A percentile compares a stretch with the other conserved stretches of the same genome.
Evolutionary conservation across 2,888 invertebrate species (phyloP).

Genomic region (Gymnocheta viridis): DNA sequence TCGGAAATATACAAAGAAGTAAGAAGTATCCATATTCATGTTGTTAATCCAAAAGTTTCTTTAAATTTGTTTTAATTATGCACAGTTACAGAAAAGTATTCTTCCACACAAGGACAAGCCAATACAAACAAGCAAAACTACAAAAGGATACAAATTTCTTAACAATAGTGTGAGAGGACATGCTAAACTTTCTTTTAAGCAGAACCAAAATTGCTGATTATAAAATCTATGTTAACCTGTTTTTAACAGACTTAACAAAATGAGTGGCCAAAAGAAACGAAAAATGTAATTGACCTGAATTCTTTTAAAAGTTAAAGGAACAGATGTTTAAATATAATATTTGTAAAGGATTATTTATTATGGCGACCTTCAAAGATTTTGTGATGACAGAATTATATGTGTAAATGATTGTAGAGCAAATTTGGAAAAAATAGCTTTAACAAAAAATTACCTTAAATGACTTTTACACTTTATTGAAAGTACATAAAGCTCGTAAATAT

Average conservation of each 20-base stretch:
- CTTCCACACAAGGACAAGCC: not conserved
- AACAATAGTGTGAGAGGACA: not conserved
- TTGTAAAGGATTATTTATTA: not conserved
- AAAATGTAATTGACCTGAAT: not conserved
- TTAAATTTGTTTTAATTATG: not conserved
- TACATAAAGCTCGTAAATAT: no score
- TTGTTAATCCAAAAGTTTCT: not conserved
- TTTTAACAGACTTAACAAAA: not conserved
- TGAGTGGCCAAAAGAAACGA: not conserved
- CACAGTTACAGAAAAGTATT: not conserved
- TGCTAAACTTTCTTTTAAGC: no score
- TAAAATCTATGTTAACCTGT: not conserved
- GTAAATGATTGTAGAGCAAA: not conserved
- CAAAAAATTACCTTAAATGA: not conserved
- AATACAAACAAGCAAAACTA: not conserved
- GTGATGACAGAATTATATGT: not conserved
- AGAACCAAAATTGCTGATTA: not conserved
- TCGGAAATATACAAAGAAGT: not conserved
- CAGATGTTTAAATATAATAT: not conserved
- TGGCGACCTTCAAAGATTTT: not conserved
- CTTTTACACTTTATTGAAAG: not conserved
- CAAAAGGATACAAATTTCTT: not conserved
- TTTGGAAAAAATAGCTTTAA: not conserved
- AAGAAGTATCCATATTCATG: not conserved
- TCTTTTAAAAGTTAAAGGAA: not conserved